Base-by-base conservation (phyloP, 1,140 invertebrate species). In the Eufriesea mexicana region DNA sequence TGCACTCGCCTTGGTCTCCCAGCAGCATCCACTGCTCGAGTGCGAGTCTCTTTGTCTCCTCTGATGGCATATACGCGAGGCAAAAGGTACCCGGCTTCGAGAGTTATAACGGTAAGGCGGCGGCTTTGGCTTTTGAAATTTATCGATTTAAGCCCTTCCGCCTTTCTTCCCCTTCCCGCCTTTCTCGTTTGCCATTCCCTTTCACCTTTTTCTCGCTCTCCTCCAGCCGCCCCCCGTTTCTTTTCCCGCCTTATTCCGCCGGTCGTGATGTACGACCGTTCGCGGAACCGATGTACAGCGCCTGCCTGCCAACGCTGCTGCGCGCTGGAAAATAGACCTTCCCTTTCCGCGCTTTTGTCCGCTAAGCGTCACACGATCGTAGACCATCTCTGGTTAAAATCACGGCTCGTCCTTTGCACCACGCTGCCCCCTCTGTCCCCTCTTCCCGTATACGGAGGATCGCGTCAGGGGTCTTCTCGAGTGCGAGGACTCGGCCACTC, bases 91-190 rank as follows among this genome's bases (percentile, higher is more conserved):
- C 75, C 64, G 81, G 35, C 81, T 71, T 54, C 74, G 66, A 83
- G 68, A 87, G 86, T 87, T 87, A 87, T 87, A 87, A 87, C 73
- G 81, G 85, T 79, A 83, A 79, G 81, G 76, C 55, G 86, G 73
- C 72, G 77, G 67, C 86, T 86, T 75, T 79, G 86, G 85, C 86
- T 87, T 87, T 87, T 80, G 85, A 86, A 86, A 87, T 87, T 87
- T 87, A 87, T 87, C 87, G 86, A 87, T 87, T 87, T 87, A 87
- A 87, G 85, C 86, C 80, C 85, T 87, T 87, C 85, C 85, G 86
- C 85, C 85, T 81, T 83, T 76, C 72, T 47, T 5, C 45, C 83
- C 66, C 49, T 49, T 23, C 16, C 45, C 42, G 16, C n/a, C n/a
- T 45, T 86, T 80, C 75, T 75, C 82, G 74, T 86, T 87, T 76